Evolutionary conservation across 64 coral and sea anemone genomes (phyloP), one percentile per base, ranked within the genome.

Genomic region (Cladopsammia gracilis): DNA sequence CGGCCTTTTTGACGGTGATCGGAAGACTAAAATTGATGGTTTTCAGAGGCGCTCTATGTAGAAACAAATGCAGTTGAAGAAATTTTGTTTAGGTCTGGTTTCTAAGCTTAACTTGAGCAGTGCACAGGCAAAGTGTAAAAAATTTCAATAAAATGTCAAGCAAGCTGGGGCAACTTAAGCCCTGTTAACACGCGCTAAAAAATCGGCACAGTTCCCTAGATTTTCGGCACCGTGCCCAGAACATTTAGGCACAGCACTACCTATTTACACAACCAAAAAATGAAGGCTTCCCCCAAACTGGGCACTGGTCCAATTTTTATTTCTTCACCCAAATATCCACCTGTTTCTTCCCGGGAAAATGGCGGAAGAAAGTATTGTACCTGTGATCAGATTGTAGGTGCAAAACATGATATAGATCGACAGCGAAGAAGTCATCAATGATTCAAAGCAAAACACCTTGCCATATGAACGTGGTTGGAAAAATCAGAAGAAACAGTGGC

Each of bases 151-250:
- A n/a, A n/a, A n/a, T n/a, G n/a, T n/a, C n/a, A n/a, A n/a, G n/a
- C n/a, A n/a, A n/a, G n/a, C n/a, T n/a, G n/a, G n/a, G n/a, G n/a
- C n/a, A 34, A 34, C 34, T 76, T 50, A 65, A 83, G 47, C 58
- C 80, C 80, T 54, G 34, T 81, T 81, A 62, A 81, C 78, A 81
- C 78, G 25, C 11, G 54, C 70, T 81, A 81, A 60, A 59, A 79
- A 86, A 86, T 66, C 46, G 66, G 67, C 70, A 58, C 48, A n/a
- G 84, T 25, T 66, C 59, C 25, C 7, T 20, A 50, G 58, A 87
- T 48, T 68, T 51, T 68, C 52, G 43, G 62, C 64, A 86, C 58
- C 5, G 62, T 65, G 46, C 20, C 49, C 13, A 65, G 50, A 68
- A 26, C 66, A 51, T 85, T 85, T 85, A 1, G 82, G 82, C 18